Percentiles rank a stretch among this genome's conserved stretches.
Evolutionary conservation across 2,888 invertebrate genomes (phyloP).

Genomic region (Sinopyrophorus schimmeli): DNA sequence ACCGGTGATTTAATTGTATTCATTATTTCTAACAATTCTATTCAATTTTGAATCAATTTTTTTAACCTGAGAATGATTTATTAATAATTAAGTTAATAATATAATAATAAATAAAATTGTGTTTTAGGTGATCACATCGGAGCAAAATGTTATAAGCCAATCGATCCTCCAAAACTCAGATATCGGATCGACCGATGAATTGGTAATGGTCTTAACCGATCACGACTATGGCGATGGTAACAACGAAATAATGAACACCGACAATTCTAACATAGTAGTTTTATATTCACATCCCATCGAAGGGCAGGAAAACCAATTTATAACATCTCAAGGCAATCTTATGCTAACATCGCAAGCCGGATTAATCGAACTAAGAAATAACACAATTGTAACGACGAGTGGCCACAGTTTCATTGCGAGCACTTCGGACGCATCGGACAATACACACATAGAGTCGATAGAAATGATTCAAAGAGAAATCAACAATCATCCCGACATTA

Average conservation of each 20-base stretch:
- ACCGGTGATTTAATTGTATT: no score
- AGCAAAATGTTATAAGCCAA: constrained; percentile 45
- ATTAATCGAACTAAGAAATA: constrained; percentile 50
- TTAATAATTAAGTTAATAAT: not conserved
- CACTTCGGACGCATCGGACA: constrained; percentile 30
- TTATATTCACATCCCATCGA: constrained; percentile 65
- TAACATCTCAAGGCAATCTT: constrained; percentile 54
- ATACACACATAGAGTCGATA: constrained; percentile 51
- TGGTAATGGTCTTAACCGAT: constrained; percentile 67
- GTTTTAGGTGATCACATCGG: constrained; percentile 40
- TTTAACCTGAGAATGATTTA: no score
- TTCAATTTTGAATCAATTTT: no score
- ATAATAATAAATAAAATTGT: not conserved
- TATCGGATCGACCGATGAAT: constrained; percentile 60
- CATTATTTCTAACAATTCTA: no score
- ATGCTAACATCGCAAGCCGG: constrained; percentile 54
- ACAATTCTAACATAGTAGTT: constrained; percentile 66
- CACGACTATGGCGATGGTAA: constrained; percentile 62
- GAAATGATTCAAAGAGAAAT: constrained; percentile 55
- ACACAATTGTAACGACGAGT: constrained; percentile 40
- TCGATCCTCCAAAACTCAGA: constrained; percentile 52
- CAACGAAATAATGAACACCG: constrained; percentile 54
- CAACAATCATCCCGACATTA: constrained; percentile 40
- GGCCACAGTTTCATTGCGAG: constrained; percentile 39
- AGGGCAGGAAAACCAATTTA: constrained; percentile 61